Conservation (phyloP, 2,113 vertebrate genomes). For the Procavia capensis region DNA sequence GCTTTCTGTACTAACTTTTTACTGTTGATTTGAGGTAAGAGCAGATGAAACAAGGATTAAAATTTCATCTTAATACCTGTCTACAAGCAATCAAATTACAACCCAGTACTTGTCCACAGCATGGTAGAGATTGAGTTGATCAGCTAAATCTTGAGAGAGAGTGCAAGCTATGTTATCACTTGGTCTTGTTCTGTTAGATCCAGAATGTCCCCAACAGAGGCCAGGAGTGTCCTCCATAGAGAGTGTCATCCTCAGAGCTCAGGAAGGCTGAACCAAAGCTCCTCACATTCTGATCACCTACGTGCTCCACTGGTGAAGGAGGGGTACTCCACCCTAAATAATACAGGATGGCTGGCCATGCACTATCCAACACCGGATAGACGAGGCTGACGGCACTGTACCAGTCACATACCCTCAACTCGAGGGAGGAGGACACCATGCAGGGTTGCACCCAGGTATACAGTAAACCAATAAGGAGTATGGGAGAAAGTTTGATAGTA, state of each 20-base stretch:
- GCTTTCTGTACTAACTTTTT: neutral
- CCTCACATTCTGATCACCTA: neutral
- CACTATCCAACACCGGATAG: neutral
- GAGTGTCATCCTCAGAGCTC: neutral
- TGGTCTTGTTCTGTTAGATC: neutral
- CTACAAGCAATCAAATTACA: neutral
- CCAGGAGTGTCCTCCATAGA: neutral
- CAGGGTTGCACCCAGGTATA: neutral
- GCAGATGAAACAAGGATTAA: neutral
- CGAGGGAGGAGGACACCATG: neutral
- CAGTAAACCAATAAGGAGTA: neutral
- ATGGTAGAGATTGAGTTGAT: neutral
- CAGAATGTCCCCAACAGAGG: neutral
- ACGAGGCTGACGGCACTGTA: neutral
- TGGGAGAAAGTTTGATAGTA: neutral
- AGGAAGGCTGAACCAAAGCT: neutral
- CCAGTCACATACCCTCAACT: neutral
- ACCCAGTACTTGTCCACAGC: neutral
- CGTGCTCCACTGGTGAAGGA: neutral
- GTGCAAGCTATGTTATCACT: neutral
- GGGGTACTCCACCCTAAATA: neutral
- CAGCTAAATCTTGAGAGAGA: constrained; percentile 22
- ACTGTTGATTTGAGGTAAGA: neutral
- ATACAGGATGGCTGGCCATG: neutral
- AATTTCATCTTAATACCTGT: neutral